Percentiles rank a stretch among this genome's conserved stretches.
These are phyloP conservation scores for Clusia tigrina DNA, from an alignment of 2,888 invertebrate species.

Conservation along the genomic window DNA sequence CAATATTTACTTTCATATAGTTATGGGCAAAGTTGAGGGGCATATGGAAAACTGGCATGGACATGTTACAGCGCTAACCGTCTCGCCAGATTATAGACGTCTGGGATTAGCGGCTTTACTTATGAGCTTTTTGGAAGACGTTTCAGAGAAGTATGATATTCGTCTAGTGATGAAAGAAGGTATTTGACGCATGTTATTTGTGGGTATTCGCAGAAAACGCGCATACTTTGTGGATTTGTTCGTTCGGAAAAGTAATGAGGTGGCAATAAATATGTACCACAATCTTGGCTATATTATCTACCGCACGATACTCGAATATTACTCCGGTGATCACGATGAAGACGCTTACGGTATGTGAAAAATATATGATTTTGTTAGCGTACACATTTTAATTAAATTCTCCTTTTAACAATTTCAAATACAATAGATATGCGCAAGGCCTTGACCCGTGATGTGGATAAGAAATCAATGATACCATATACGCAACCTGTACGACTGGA, in stretches of 20 bases:
- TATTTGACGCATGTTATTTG: conserved; percentile 19
- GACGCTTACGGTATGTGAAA: conserved; percentile 95
- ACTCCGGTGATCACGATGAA: conserved; percentile 97
- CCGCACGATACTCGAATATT: conserved; percentile 95
- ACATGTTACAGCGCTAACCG: conserved; percentile 97
- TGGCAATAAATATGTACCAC: conserved; percentile 97
- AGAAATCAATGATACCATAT: conserved; percentile 91
- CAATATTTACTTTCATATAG: conserved; percentile 66
- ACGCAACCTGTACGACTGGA: conserved; percentile 94
- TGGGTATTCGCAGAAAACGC: conserved; percentile 77
- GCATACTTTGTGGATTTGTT: conserved; percentile 98
- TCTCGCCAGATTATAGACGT: conserved; percentile 92
- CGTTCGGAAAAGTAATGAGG: conserved; percentile 96
- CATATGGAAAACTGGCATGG: conserved; percentile 97
- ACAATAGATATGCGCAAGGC: conserved; percentile 99
- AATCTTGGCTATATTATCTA: conserved; percentile 96
- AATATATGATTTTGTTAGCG: no score
- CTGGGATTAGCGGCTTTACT: conserved; percentile 90
- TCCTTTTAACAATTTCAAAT: no score
- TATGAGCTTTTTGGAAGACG: conserved; percentile 94
- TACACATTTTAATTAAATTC: background rate
- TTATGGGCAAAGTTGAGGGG: conserved; percentile 99
- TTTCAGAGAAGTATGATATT: conserved; percentile 84
- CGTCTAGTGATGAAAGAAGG: conserved; percentile 1
- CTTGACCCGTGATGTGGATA: conserved; percentile 87